Evolutionary conservation across 2,888 invertebrate species (phyloP), one percentile per base, ranked within the genome.

Genomic region (Pachliopta kotzebuea): DNA sequence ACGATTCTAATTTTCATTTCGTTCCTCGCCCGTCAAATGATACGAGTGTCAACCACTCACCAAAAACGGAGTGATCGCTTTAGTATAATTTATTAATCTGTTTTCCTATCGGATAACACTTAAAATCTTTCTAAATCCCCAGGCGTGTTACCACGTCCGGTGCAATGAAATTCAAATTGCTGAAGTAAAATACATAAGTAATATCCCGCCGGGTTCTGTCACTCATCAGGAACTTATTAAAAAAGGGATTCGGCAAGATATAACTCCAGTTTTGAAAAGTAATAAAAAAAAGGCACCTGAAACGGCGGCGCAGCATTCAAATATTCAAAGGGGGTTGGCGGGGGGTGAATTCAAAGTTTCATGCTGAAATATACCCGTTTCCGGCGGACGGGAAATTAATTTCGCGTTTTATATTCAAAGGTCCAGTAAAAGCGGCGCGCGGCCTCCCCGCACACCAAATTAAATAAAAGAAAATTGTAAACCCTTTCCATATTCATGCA

Each of bases 361-460:
- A 49, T 60, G 24, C 21, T 56, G 56, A 31, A 62, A 52, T 52
- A 52, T 42, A 56, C 29, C 24, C 50, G 55, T 29, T 49, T 62
- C 56, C 56, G 21, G 31, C 37, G 52, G 31, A 24, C 52, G 62
- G n/a, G 24, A 24, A 62, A 62, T 62, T 62, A 62, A 56, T 57
- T 62, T 62, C 37, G 20, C 29, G 45, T 62, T 56, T 62, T 62
- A 56, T 45, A 56, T 56, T 56, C 31, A 56, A 62, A 56, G 49
- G 55, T 42, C 20, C 45, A n/a, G 23, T 45, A 37, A 37, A 54
- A 14, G 37, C 37, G 14, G 14, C 37, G 54, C 29, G 18, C 42
- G 60, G 24, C 37, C 18, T 4, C 2, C 18, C 24, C 17, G 54
- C 23, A 14, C 18, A 1, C 54, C 18, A 54, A 54, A 18, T 23